Percentiles rank a stretch among this genome's conserved stretches.
These are phyloP conservation scores for Mustelus asterias DNA, from an alignment of 2,113 vertebrate species.

Conservation along the genomic window DNA sequence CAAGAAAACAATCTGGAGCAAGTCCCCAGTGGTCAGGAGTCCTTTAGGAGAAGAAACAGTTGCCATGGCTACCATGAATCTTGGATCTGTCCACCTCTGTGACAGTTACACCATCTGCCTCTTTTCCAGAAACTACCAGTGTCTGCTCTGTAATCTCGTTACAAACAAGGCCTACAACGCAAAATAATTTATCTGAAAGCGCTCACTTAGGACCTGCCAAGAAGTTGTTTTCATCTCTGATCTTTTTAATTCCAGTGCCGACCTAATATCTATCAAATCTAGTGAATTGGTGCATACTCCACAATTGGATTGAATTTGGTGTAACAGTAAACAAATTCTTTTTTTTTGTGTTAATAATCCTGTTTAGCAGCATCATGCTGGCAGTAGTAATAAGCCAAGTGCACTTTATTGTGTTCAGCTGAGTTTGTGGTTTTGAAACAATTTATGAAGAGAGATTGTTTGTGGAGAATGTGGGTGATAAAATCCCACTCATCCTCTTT, in stretches of 20 bases:
- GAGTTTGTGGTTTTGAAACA: background rate
- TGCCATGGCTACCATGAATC: background rate
- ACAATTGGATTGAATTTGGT: background rate
- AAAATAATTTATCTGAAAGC: constrained; percentile 20
- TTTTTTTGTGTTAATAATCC: background rate
- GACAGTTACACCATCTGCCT: background rate
- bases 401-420: background rate
- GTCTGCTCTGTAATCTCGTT: background rate
- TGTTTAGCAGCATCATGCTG: background rate
- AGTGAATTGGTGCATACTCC: background rate
- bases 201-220: background rate
- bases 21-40: background rate
- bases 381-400: background rate
- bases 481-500: constrained; percentile 15
- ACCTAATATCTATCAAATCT: background rate
- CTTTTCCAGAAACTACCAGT: background rate
- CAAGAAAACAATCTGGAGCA: background rate
- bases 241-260: background rate
- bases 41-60: background rate
- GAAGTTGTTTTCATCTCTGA: background rate
- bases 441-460: background rate
- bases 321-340: background rate
- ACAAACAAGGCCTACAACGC: background rate
- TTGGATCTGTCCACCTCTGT: background rate
- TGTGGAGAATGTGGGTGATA: constrained; percentile 12